Evolutionary conservation across 2,888 invertebrate genomes (phyloP).

Genomic region (Drepana falcataria): DNA sequence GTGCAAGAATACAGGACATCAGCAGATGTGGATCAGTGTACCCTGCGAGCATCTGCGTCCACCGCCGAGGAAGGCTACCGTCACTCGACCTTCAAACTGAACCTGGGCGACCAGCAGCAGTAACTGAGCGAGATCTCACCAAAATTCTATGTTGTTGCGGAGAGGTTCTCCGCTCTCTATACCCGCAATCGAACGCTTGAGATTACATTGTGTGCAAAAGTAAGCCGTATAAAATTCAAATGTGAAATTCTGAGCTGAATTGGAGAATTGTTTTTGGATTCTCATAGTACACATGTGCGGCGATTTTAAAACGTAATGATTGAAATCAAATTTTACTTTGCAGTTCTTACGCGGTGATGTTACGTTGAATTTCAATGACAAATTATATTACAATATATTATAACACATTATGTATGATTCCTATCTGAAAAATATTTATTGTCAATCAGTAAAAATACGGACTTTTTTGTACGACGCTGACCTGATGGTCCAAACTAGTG

Average conservation of each 20-base stretch:
- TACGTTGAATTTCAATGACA: no score
- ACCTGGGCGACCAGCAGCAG: constrained; percentile 25
- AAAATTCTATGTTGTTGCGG: constrained; percentile 6
- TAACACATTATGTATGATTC: no score
- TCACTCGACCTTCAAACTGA: constrained; percentile 44
- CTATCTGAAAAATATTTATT: no score
- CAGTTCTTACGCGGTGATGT: no score
- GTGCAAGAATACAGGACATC: constrained; percentile 44
- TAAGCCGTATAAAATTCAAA: background rate
- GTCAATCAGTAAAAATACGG: no score
- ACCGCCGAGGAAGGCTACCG: constrained; percentile 46
- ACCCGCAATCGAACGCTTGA: background rate
- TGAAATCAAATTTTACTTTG: no score
- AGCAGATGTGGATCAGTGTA: constrained; percentile 24
- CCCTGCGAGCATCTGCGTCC: constrained; percentile 48
- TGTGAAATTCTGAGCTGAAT: background rate
- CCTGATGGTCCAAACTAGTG: no score
- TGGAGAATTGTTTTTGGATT: background rate
- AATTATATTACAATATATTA: no score
- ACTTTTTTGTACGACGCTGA: no score
- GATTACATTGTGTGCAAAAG: background rate
- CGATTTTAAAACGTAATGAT: no score
- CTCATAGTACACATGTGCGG: background rate
- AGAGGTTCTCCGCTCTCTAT: background rate
- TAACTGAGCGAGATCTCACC: constrained; percentile 7